Conservation (phyloP, 2,888 invertebrate species). For the Polymixis flavicincta region DNA sequence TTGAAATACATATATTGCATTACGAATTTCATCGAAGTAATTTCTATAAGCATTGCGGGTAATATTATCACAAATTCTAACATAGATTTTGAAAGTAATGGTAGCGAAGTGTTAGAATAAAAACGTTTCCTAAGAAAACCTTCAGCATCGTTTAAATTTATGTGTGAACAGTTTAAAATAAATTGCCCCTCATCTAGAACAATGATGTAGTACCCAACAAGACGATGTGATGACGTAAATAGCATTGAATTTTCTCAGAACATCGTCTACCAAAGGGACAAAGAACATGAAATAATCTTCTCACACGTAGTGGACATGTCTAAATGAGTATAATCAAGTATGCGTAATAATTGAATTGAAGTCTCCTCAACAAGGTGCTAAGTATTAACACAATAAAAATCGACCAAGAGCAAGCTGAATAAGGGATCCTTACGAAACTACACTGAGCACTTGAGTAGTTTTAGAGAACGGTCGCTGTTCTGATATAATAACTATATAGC, state of each 20-base stretch:
- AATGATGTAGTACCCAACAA: conserved; percentile 35
- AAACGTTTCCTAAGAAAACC: conserved; percentile 21
- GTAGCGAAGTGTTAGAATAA: conserved; percentile 6
- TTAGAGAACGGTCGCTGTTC: background rate
- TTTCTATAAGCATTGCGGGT: background rate
- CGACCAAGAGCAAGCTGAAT: background rate
- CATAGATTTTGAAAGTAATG: background rate
- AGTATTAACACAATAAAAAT: background rate
- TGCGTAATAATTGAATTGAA: background rate
- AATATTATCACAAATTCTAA: background rate
- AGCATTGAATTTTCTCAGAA: conserved; percentile 33
- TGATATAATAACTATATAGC: background rate
- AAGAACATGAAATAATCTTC: conserved; percentile 18
- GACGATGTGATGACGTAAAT: conserved; percentile 45
- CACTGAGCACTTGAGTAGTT: background rate
- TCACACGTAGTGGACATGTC: background rate
- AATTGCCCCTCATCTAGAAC: conserved; percentile 30
- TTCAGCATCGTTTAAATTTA: conserved; percentile 26
- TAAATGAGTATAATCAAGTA: background rate
- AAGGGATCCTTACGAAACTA: background rate
- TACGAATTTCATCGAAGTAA: background rate
- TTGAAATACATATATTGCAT: background rate
- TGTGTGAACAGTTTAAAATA: conserved; percentile 37
- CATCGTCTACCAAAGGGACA: conserved; percentile 25
- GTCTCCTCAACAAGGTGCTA: background rate